phyloP scores from a whole-genome alignment of 2,113 vertebrate species.

The Sinocyclocheilus grahami region DNA sequence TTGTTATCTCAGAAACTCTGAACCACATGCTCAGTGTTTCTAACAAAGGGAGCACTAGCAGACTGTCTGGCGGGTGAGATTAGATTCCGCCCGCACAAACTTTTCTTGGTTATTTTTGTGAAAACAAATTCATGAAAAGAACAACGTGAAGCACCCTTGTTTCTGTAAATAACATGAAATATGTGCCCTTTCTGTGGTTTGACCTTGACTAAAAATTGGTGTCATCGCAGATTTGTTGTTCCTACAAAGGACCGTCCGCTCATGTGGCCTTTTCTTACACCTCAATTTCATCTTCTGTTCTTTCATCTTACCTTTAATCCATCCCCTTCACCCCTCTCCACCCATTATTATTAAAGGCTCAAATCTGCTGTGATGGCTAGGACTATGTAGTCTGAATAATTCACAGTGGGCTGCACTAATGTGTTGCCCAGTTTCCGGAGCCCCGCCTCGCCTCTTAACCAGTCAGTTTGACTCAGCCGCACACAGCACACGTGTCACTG shows the following conservation, averaged over 20 bases:
- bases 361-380: constrained; percentile 60
- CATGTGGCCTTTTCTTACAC: constrained; percentile 3
- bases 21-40: constrained; percentile 2
- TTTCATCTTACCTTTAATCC: neutral
- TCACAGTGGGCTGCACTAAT: constrained; percentile 65
- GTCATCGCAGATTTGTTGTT: constrained; percentile 20
- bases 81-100: neutral
- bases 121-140: constrained; percentile 7
- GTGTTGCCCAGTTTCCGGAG: constrained; percentile 56
- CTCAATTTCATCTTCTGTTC: constrained; percentile 23
- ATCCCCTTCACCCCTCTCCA: neutral
- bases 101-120: neutral
- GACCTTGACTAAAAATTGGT: constrained; percentile 6
- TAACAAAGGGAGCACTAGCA: neutral
- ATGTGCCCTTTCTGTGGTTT: neutral
- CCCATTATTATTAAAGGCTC: constrained; percentile 71
- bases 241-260: neutral
- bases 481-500: constrained; percentile 53
- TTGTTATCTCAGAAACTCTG: constrained; percentile 19
- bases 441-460: constrained; percentile 59
- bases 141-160: constrained; percentile 1
- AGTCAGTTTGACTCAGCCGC: constrained; percentile 66
- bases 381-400: constrained; percentile 70
- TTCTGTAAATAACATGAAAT: neutral
- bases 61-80: neutral